Conservation (phyloP, 1,140 invertebrate genomes). For the Bombus terrestris region DNA sequence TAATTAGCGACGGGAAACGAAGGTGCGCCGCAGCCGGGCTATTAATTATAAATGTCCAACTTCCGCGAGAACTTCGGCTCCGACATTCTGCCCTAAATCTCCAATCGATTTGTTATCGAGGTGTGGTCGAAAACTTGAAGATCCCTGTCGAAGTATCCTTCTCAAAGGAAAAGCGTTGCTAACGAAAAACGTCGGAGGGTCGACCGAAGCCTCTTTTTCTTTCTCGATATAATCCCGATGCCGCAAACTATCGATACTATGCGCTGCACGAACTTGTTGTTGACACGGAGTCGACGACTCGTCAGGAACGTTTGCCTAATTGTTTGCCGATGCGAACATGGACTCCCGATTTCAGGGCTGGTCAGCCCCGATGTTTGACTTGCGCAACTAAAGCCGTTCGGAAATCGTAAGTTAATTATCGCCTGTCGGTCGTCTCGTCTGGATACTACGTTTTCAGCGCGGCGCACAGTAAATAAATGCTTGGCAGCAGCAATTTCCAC, state of each 20-base stretch:
- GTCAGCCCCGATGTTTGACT: slow-evolving; percentile 53
- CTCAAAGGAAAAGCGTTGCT: neutral
- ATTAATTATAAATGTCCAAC: slow-evolving; percentile 52
- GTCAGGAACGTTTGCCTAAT: slow-evolving; percentile 66
- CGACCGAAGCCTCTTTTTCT: neutral
- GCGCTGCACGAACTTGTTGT: slow-evolving; percentile 52
- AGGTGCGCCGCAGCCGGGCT: slow-evolving; percentile 6
- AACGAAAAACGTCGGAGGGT: neutral
- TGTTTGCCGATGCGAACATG: slow-evolving; percentile 69
- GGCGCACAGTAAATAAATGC: slow-evolving; percentile 37
- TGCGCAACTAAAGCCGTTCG: slow-evolving; percentile 33
- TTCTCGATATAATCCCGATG: neutral
- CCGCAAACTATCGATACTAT: slow-evolving; percentile 29
- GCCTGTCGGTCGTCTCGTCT: slow-evolving; percentile 36
- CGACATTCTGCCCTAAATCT: slow-evolving; percentile 16
- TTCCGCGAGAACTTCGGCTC: neutral
- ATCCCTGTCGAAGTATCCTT: neutral
- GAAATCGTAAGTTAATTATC: slow-evolving; percentile 67
- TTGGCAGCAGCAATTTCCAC: neutral
- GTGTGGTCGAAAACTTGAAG: slow-evolving; percentile 3
- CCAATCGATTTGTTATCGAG: slow-evolving; percentile 45
- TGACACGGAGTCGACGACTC: slow-evolving; percentile 71
- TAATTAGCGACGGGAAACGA: slow-evolving; percentile 44
- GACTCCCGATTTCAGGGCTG: slow-evolving; percentile 42
- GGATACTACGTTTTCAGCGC: slow-evolving; percentile 33